phyloP scores from a whole-genome alignment of 1,140 invertebrate genomes.

The Euura lappo region DNA sequence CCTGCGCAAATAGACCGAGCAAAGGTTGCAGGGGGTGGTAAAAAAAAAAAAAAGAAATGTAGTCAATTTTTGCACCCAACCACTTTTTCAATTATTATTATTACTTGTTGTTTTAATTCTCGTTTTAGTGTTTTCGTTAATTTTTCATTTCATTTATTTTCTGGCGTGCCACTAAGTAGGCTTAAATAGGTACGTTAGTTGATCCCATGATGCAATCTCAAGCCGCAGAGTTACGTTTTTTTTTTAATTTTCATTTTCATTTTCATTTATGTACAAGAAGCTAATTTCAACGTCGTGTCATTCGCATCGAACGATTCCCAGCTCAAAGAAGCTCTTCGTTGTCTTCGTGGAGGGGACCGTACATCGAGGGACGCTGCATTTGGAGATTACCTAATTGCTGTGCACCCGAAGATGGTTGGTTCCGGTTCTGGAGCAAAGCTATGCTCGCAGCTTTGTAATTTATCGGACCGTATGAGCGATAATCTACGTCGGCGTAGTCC shows the following conservation, averaged over 20 bases:
- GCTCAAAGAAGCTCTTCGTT: conserved; percentile 57
- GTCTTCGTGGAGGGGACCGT: conserved; percentile 52
- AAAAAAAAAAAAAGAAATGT: not conserved
- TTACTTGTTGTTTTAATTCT: not conserved
- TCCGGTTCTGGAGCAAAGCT: conserved; percentile 52
- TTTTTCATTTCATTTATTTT: not conserved
- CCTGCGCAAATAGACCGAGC: not conserved
- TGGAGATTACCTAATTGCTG: conserved; percentile 27
- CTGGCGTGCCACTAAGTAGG: not conserved
- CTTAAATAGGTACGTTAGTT: not conserved
- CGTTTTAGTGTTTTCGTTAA: not conserved
- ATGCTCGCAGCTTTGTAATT: conserved; percentile 89
- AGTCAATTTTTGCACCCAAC: not conserved
- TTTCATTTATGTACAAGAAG: conserved; percentile 8
- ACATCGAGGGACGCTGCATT: conserved; percentile 56
- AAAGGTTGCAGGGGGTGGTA: not conserved
- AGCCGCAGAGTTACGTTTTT: not conserved
- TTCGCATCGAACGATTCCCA: not conserved
- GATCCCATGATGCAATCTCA: not conserved
- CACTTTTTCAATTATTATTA: not conserved
- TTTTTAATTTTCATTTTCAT: not conserved
- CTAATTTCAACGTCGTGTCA: conserved; percentile 30
- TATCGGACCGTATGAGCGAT: conserved; percentile 86
- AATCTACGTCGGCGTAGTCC: conserved; percentile 89
- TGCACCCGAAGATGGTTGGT: conserved; percentile 28